Percentiles rank a stretch among this genome's conserved stretches.
Conservation (phyloP, 1,140 invertebrate species). For the Penaeus chinensis region DNA sequence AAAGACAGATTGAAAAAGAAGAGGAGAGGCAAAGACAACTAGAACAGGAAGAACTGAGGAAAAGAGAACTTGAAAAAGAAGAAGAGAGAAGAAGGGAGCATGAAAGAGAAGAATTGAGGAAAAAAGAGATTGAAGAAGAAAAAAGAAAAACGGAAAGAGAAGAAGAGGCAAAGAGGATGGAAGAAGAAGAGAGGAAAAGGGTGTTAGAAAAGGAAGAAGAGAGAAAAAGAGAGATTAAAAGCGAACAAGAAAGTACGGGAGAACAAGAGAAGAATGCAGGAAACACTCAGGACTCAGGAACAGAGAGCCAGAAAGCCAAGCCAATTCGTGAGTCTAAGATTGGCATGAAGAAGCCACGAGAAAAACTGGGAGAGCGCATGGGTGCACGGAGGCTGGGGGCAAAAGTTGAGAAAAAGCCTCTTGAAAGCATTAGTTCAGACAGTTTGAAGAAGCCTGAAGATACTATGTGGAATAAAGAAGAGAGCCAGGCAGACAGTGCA, state of each 20-base stretch:
- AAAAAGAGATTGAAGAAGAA: slow-evolving; percentile 1
- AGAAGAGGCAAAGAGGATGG: neutral
- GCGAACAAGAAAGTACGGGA: neutral
- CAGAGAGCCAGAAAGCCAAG: slow-evolving; percentile 25
- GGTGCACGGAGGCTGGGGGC: slow-evolving; percentile 55
- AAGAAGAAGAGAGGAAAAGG: neutral
- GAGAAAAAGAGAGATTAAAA: neutral
- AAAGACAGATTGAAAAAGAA: neutral
- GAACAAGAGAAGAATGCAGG: neutral
- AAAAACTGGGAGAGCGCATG: slow-evolving; percentile 60
- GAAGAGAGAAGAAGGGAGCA: neutral
- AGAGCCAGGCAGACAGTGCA: neutral
- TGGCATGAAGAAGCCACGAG: slow-evolving; percentile 61
- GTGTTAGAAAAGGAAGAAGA: neutral
- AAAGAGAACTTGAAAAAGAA: neutral
- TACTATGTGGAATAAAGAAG: neutral
- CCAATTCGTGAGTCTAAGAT: slow-evolving; percentile 50
- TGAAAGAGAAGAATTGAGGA: neutral
- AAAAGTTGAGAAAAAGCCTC: slow-evolving; percentile 46
- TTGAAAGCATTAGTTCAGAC: slow-evolving; percentile 53
- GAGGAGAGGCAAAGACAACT: neutral
- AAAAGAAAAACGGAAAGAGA: neutral
- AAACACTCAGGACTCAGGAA: neutral
- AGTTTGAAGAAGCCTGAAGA: neutral
- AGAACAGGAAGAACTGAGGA: neutral